These are phyloP conservation scores for Terebella lapidaria DNA, from an alignment of 2,888 invertebrate genomes.

Conservation along the genomic window DNA sequence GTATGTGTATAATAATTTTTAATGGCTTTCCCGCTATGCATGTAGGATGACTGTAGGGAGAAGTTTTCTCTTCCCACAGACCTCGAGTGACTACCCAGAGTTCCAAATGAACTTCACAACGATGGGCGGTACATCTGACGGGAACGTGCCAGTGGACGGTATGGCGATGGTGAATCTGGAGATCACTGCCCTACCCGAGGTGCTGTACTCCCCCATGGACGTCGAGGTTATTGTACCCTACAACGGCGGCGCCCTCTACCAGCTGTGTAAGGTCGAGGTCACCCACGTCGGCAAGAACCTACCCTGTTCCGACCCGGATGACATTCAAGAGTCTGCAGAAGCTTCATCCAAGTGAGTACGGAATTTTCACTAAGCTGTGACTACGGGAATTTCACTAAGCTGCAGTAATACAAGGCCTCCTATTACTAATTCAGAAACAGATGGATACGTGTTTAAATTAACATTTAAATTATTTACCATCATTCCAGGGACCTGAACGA, in stretches of 20 bases:
- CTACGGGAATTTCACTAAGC: too few relatives aligned
- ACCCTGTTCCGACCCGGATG: constrained; percentile 34
- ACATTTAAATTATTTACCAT: too few relatives aligned
- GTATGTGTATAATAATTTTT: too few relatives aligned
- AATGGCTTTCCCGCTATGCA: too few relatives aligned
- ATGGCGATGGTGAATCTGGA: neutral
- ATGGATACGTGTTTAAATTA: too few relatives aligned
- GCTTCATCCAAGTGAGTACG: neutral
- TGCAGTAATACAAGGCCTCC: too few relatives aligned
- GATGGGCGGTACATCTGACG: constrained; percentile 1
- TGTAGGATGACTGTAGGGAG: too few relatives aligned
- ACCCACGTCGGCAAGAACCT: constrained; percentile 37
- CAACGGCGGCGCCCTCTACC: constrained; percentile 17
- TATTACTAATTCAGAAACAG: too few relatives aligned
- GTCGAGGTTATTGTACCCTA: constrained; percentile 42
- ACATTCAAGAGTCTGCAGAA: neutral
- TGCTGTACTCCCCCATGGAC: constrained; percentile 27
- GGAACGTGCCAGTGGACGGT: constrained; percentile 4
- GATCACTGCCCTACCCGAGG: constrained; percentile 7
- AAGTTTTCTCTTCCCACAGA: too few relatives aligned
- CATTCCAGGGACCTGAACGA: neutral
- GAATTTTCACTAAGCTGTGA: too few relatives aligned
- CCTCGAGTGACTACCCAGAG: neutral
- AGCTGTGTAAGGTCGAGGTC: constrained; percentile 35
- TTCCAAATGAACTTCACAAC: constrained; percentile 4